Conservation (phyloP, 1,140 invertebrate genomes). For the Wiebesia pumilae region DNA sequence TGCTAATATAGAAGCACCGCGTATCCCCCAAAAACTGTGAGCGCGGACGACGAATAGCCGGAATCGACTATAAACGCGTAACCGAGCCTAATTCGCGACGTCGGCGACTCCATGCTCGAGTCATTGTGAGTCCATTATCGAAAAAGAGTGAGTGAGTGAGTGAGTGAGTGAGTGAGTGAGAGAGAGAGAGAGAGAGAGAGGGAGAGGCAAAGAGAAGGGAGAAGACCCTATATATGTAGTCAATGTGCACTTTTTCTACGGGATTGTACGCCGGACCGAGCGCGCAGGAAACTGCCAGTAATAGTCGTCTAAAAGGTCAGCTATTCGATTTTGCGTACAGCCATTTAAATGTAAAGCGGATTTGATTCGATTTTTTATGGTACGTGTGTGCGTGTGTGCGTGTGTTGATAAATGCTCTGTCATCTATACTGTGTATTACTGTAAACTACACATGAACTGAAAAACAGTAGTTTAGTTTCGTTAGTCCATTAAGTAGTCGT, state of each 20-base stretch:
- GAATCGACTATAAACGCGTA: conserved; percentile 73
- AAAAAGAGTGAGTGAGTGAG: not conserved
- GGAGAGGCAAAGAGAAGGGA: not conserved
- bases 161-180: not conserved
- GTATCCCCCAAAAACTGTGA: conserved; percentile 21
- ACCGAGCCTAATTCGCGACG: conserved; percentile 74
- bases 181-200: conserved; percentile 15
- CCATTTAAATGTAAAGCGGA: conserved; percentile 44
- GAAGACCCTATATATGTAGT: not conserved
- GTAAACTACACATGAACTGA: not conserved
- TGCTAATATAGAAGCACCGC: conserved; percentile 68
- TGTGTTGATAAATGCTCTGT: conserved; percentile 40
- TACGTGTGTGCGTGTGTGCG: not conserved
- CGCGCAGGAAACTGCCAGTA: conserved; percentile 71
- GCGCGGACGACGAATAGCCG: conserved; percentile 56
- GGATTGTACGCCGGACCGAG: conserved; percentile 31
- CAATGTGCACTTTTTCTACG: conserved; percentile 23
- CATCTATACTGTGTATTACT: not conserved
- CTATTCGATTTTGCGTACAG: conserved; percentile 35
- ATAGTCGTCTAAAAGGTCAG: conserved; percentile 61
- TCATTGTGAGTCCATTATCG: conserved; percentile 69
- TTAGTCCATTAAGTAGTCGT: conserved; percentile 8
- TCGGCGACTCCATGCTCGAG: conserved; percentile 58
- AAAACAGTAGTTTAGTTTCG: not conserved
- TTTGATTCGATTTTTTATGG: conserved; percentile 42